phyloP scores from a whole-genome alignment of 2,888 invertebrate genomes.

The Dendrolimus pini region DNA sequence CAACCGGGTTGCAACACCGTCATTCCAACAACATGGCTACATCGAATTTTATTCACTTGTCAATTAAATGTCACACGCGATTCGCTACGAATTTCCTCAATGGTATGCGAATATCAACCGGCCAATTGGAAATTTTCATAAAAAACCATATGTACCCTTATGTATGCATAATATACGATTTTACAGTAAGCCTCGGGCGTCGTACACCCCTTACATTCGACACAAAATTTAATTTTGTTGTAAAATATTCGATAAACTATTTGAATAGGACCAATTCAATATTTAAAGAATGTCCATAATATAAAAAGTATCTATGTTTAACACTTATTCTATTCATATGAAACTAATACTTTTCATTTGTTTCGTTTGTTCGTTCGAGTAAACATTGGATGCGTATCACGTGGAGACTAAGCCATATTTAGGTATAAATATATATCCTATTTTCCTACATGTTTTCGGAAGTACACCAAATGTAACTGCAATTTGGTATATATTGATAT shows the following conservation, averaged over 20 bases:
- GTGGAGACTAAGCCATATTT: no score
- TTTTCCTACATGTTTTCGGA: no score
- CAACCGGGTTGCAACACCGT: conserved; percentile 29
- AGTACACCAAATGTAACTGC: no score
- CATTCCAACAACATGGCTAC: conserved; percentile 45
- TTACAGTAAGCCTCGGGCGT: conserved; percentile 15
- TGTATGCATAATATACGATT: conserved; percentile 21
- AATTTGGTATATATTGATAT: no score
- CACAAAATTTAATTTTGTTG: conserved; percentile 25
- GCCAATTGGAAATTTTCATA: conserved; percentile 67
- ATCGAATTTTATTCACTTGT: conserved; percentile 67
- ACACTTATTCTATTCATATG: no score
- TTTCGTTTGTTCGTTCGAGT: no score
- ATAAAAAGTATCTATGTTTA: conserved; percentile 14
- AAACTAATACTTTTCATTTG: no score
- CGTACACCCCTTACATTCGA: conserved; percentile 13
- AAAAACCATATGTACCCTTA: conserved; percentile 42
- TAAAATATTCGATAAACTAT: conserved; percentile 27
- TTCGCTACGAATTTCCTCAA: conserved; percentile 63
- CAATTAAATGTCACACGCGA: conserved; percentile 68
- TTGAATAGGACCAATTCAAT: conserved; percentile 21
- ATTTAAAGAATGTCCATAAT: conserved; percentile 15
- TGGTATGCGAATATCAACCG: conserved; percentile 56
- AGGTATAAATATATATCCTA: no score
- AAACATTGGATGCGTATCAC: no score